Percentiles rank a stretch among this genome's conserved stretches.
Evolutionary conservation across 2,888 invertebrate species (phyloP).

Genomic region (Megaustenia siamemsis): DNA sequence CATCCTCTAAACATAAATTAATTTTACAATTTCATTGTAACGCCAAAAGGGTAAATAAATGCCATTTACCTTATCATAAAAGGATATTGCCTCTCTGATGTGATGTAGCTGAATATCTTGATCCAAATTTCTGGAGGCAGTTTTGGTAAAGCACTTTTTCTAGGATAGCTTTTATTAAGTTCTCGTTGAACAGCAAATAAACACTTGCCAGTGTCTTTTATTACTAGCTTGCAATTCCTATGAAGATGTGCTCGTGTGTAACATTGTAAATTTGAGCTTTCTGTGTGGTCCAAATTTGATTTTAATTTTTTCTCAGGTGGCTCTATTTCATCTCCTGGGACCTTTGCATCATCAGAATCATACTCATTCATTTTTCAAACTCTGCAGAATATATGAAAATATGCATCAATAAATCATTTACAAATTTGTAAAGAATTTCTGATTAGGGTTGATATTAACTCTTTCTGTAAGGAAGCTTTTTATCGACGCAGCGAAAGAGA

Average conservation of each 20-base stretch:
- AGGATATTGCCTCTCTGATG: conserved; percentile 43
- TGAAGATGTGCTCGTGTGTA: conserved; percentile 37
- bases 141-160: conserved; percentile 31
- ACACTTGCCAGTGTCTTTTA: conserved; percentile 29
- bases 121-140: conserved; percentile 51
- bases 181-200: conserved; percentile 37
- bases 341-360: conserved; percentile 17
- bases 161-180: not conserved
- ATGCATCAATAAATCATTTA: not conserved
- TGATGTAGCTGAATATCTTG: conserved; percentile 47
- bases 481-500: too few relatives aligned
- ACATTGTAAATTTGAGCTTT: not conserved
- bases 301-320: conserved; percentile 23
- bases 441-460: too few relatives aligned
- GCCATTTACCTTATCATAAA: conserved; percentile 53
- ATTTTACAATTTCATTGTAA: too few relatives aligned
- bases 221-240: conserved; percentile 25
- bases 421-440: too few relatives aligned
- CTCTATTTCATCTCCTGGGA: not conserved
- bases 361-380: conserved; percentile 38
- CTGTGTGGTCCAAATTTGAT: not conserved
- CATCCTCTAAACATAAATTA: too few relatives aligned
- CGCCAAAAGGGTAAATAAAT: too few relatives aligned
- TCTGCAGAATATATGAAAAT: conserved; percentile 18
- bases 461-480: too few relatives aligned